Conservation (phyloP, 2,888 invertebrate species). For the Lochmaea capreae region DNA sequence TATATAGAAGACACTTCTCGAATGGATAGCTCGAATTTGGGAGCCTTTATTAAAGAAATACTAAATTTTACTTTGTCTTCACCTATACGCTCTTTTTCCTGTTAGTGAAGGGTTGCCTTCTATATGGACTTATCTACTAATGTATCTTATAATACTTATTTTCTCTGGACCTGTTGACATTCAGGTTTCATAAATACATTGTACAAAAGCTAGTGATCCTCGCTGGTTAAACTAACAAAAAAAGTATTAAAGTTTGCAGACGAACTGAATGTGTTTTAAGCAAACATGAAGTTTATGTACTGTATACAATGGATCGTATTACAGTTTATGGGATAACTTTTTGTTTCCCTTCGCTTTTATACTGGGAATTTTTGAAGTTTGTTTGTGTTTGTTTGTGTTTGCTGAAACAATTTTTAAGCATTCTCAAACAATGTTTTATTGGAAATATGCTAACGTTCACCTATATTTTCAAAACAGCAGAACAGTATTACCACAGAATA, state of each 20-base stretch:
- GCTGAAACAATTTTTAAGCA: neutral
- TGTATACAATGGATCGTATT: too few species aligned
- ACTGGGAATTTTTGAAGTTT: neutral
- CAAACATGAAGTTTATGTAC: neutral
- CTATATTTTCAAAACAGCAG: neutral
- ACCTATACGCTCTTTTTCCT: too few species aligned
- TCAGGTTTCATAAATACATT: neutral
- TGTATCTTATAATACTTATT: too few species aligned
- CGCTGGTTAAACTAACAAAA: neutral
- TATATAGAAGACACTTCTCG: too few species aligned
- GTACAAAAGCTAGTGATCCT: neutral
- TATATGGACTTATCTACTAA: too few species aligned
- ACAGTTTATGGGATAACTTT: neutral
- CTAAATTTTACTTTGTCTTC: too few species aligned
- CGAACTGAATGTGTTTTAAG: neutral
- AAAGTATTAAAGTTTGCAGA: neutral
- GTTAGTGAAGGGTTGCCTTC: too few species aligned
- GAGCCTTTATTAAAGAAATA: too few species aligned
- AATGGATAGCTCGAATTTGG: too few species aligned
- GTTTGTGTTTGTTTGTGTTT: conserved; percentile 1
- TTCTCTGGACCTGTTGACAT: neutral
- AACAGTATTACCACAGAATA: too few species aligned
- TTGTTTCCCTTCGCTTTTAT: neutral
- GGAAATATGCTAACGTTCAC: neutral
- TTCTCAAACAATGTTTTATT: neutral